Percentiles rank a stretch among this genome's conserved stretches.
Conservation (phyloP, 2,113 vertebrate species). For the Tragelaphus imberbis region DNA sequence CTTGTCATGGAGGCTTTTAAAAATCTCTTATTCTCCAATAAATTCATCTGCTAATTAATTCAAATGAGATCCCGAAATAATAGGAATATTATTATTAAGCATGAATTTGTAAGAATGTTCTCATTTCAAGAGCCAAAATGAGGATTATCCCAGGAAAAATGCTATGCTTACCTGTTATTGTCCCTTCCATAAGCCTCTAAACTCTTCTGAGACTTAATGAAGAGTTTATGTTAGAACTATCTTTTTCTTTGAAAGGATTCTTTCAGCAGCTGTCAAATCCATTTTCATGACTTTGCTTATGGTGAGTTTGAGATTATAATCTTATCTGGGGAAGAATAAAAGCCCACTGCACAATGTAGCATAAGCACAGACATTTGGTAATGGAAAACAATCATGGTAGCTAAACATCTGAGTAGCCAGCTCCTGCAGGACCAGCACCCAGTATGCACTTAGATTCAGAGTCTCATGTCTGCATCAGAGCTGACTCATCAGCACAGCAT, state of each 20-base stretch:
- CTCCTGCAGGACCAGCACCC: no score
- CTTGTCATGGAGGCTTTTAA: background rate
- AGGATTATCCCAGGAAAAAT: background rate
- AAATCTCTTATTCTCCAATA: background rate
- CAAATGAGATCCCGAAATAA: background rate
- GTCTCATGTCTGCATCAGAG: background rate
- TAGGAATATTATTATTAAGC: background rate
- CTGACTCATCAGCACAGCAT: background rate
- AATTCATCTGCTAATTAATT: background rate
- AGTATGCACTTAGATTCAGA: background rate
- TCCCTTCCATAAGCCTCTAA: background rate
- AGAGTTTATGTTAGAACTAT: slow-evolving; percentile 49
- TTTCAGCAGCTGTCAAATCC: slow-evolving; percentile 63
- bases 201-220: slow-evolving; percentile 58
- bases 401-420: background rate
- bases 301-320: slow-evolving; percentile 43
- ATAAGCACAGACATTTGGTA: slow-evolving; percentile 57
- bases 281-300: slow-evolving; percentile 60
- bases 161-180: background rate
- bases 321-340: slow-evolving; percentile 63
- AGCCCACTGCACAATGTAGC: slow-evolving; percentile 19
- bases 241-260: slow-evolving; percentile 52
- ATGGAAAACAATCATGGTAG: slow-evolving; percentile 27
- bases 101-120: background rate
- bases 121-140: background rate